Evolutionary conservation across 2,113 vertebrate genomes (phyloP), one percentile per base, ranked within the genome.

Genomic region (Holacanthus passer): DNA sequence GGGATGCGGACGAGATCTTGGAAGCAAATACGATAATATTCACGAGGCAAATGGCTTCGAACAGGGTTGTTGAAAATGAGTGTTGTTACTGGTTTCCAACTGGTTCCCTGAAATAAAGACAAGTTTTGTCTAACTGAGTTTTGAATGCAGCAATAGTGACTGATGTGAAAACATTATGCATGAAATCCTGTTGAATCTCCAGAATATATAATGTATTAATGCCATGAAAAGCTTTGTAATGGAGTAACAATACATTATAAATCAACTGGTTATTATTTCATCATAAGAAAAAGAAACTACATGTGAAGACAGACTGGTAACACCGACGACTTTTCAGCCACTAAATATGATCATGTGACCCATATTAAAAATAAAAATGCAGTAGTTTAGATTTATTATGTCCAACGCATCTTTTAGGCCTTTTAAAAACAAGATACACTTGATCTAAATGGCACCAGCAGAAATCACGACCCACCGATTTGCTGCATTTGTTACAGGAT

Each of bases 401-500:
- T 6, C 11, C 6, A 16, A 14, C 19, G 12, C 47, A 14, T 58
- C 16, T 50, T 29, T 19, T 19, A 58, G 24, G 5, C 5, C 11
- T 5, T n/a, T 37, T 1, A 32, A 43, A 52, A 53, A 65, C 16
- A 29, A n/a, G 20, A 24, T 37, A 5, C 0, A 31, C 22, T 43
- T 48, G 12, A 53, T 63, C 29, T 50, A 24, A 35, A 35, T 4
- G 12, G 27, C 29, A 29, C 24, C 48, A 27, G 11, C 32, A 76
- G 47, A 76, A 37, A 47, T 50, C 31, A 5, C 4, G n/a, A 73
- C 16, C 39, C 68, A n/a, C 3, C 5, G 56, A 77, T 72, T 27
- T 3, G 48, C 24, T 56, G 75, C 43, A 47, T 53, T 56, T 50
- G 53, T 62, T 79, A 14, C 73, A 77, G 56, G 50, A 71, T 50